These are phyloP conservation scores for Phaetusa simplex DNA, from an alignment of 2,113 vertebrate species.

Conservation along the genomic window DNA sequence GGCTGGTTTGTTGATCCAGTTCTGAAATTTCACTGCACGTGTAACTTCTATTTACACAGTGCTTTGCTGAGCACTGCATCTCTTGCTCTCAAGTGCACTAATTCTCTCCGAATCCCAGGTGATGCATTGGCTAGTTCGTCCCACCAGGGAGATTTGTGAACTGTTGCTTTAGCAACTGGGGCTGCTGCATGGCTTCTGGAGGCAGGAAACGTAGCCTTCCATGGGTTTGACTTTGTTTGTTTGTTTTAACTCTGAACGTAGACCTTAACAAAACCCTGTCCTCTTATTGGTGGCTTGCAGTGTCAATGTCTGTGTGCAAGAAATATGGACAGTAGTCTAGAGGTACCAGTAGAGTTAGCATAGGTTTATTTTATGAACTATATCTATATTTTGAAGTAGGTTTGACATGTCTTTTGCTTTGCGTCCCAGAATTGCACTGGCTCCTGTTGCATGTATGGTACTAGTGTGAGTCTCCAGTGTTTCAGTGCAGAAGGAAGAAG, in stretches of 20 bases:
- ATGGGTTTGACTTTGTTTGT: neutral
- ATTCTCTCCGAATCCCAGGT: neutral
- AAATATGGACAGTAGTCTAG: neutral
- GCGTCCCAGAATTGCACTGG: neutral
- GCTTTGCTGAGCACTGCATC: neutral
- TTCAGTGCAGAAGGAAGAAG: neutral
- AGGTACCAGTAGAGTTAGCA: neutral
- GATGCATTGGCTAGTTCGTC: neutral
- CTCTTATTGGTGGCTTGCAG: neutral
- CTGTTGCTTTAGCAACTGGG: neutral
- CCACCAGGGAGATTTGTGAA: neutral
- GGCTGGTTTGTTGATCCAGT: neutral
- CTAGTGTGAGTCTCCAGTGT: neutral
- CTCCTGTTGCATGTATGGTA: neutral
- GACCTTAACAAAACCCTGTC: neutral
- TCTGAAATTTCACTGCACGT: neutral
- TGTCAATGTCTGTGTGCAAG: neutral
- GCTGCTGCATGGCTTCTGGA: neutral
- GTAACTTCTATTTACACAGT: neutral
- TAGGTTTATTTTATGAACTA: neutral
- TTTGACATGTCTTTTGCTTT: neutral
- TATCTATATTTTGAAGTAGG: neutral
- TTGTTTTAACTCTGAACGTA: neutral
- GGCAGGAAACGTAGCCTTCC: neutral
- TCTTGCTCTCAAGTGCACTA: neutral